Percentiles rank a stretch among this genome's conserved stretches.
Conservation (phyloP, 1,140 invertebrate genomes). For the Halesus radiatus region DNA sequence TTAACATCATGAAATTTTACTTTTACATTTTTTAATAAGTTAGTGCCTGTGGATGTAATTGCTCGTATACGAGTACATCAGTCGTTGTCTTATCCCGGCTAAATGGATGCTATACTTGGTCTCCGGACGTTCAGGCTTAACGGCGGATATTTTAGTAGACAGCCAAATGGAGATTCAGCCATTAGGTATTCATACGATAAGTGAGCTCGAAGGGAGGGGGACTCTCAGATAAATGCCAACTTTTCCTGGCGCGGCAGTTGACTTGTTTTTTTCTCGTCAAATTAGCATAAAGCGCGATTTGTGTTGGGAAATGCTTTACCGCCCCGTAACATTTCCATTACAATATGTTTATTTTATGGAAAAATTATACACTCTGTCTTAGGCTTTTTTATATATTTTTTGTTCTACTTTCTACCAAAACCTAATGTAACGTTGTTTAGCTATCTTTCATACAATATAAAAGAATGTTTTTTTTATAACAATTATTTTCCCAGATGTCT, state of each 20-base stretch:
- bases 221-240: conserved; percentile 21
- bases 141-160: conserved; percentile 9
- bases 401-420: neutral
- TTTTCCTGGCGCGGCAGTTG: neutral
- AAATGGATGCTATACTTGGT: conserved; percentile 38
- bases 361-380: conserved; percentile 1
- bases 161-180: neutral
- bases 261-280: conserved; percentile 13
- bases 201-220: neutral
- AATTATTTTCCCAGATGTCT: no score
- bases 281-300: conserved; percentile 13
- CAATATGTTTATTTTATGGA: conserved; percentile 23
- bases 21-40: no score
- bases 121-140: conserved; percentile 27
- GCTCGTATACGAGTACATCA: conserved; percentile 28
- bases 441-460: no score
- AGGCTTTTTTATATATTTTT: neutral
- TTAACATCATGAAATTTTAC: no score
- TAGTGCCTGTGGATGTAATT: conserved; percentile 15
- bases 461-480: no score
- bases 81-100: neutral
- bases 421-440: no score
- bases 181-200: conserved; percentile 40
- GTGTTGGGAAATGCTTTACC: conserved; percentile 11
- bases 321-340: conserved; percentile 12